These are phyloP conservation scores for Temnothorax unifasciatus DNA, from an alignment of 2,888 invertebrate species.

Conservation along the genomic window DNA sequence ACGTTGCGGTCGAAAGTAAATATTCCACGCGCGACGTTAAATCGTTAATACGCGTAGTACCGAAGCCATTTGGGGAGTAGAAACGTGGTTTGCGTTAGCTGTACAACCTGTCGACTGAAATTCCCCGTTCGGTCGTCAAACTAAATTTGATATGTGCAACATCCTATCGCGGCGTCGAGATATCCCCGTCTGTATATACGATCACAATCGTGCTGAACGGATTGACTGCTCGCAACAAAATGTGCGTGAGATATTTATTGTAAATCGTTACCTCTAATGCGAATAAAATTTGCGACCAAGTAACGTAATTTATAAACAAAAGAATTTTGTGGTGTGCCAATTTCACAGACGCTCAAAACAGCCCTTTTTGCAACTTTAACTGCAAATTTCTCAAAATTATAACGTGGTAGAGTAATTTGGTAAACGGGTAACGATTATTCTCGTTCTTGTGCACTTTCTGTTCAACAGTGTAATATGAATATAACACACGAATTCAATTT, in stretches of 20 bases:
- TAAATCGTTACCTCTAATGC: background rate
- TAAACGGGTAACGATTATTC: no score
- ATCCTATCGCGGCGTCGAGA: conserved; percentile 47
- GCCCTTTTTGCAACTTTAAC: no score
- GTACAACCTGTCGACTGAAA: conserved; percentile 62
- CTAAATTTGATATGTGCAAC: conserved; percentile 70
- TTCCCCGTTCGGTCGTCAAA: conserved; percentile 66
- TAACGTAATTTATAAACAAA: background rate
- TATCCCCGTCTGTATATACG: conserved; percentile 53
- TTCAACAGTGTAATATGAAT: background rate
- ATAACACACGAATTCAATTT: background rate
- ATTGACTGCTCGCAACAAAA: conserved; percentile 18
- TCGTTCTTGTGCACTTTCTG: no score
- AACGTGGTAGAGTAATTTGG: no score
- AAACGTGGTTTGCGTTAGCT: conserved; percentile 64
- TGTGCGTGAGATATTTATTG: conserved; percentile 19
- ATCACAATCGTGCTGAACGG: conserved; percentile 28
- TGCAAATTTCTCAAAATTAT: no score
- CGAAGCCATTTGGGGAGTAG: conserved; percentile 62
- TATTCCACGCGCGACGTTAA: conserved; percentile 66
- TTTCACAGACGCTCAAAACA: no score
- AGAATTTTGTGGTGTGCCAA: background rate
- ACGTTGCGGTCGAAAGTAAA: conserved; percentile 70
- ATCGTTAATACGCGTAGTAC: conserved; percentile 69
- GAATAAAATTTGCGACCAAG: conserved; percentile 1